phyloP scores from a whole-genome alignment of 1,140 invertebrate species.

The Chlorops oryzae region DNA sequence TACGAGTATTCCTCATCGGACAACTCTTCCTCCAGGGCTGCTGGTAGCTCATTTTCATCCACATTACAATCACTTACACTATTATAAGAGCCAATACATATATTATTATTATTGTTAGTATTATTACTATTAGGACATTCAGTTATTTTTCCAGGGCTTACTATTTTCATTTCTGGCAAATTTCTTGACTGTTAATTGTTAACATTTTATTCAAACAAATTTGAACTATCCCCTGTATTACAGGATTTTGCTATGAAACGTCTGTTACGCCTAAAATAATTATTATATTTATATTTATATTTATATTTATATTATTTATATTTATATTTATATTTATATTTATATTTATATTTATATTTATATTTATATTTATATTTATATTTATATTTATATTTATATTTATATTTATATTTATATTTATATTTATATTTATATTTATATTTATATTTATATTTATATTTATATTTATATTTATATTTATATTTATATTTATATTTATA shows the following conservation, averaged over 20 bases:
- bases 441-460: conserved; percentile 10
- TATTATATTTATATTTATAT: not conserved
- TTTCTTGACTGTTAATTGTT: not conserved
- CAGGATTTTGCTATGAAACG: conserved; percentile 6
- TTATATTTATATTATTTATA: not conserved
- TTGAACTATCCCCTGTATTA: not conserved
- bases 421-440: conserved; percentile 6
- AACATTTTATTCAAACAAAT: not conserved
- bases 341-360: conserved; percentile 8
- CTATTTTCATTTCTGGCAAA: not conserved
- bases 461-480: conserved; percentile 21
- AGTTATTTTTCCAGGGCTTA: not conserved
- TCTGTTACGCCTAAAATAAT: conserved; percentile 2
- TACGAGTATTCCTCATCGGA: too few species aligned
- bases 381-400: conserved; percentile 2
- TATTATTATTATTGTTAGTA: not conserved
- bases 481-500: conserved; percentile 21
- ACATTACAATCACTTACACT: too few species aligned
- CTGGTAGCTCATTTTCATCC: too few species aligned
- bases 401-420: conserved; percentile 2
- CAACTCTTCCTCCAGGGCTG: too few species aligned
- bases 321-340: conserved; percentile 1
- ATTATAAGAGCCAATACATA: not conserved
- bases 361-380: conserved; percentile 5
- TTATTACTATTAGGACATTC: not conserved